These are phyloP conservation scores for Cololabis saira DNA, from an alignment of 2,113 vertebrate genomes.

Conservation along the genomic window DNA sequence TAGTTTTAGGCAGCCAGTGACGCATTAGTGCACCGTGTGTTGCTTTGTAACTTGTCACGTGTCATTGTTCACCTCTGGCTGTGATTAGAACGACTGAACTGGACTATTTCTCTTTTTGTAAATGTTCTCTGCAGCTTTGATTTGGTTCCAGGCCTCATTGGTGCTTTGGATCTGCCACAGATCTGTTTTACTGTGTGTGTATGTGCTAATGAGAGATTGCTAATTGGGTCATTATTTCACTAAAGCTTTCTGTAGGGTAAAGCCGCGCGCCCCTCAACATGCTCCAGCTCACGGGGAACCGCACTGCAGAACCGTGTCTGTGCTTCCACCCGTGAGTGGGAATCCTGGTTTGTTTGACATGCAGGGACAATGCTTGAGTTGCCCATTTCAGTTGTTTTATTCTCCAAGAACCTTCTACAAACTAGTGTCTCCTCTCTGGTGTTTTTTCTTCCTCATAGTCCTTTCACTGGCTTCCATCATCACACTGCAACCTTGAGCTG, in stretches of 20 bases:
- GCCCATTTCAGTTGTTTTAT: constrained; percentile 23
- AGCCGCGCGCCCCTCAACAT: constrained; percentile 23
- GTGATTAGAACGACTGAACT: constrained; percentile 6
- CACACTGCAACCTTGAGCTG: constrained; percentile 26
- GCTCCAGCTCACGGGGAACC: constrained; percentile 16
- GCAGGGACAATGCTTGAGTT: constrained; percentile 37
- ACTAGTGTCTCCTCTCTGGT: constrained; percentile 53
- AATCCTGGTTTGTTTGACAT: constrained; percentile 57
- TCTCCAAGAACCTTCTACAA: constrained; percentile 50
- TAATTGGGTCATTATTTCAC: constrained; percentile 46
- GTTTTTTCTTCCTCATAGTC: constrained; percentile 42
- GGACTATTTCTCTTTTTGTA: neutral
- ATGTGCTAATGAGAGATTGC: neutral
- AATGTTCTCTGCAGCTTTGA: constrained; percentile 33
- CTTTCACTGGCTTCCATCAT: constrained; percentile 56
- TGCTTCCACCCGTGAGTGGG: constrained; percentile 18
- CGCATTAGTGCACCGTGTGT: neutral
- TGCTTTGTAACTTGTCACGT: neutral
- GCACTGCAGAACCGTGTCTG: neutral
- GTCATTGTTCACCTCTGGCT: constrained; percentile 37
- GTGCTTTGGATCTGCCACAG: constrained; percentile 19
- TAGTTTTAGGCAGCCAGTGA: too few species aligned
- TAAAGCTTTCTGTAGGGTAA: constrained; percentile 22
- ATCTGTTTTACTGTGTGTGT: too few species aligned
- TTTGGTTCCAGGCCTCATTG: constrained; percentile 32